Evolutionary conservation across 1,140 invertebrate species (phyloP), one percentile per base, ranked within the genome.

Genomic region (Drosophila pseudoobscura): DNA sequence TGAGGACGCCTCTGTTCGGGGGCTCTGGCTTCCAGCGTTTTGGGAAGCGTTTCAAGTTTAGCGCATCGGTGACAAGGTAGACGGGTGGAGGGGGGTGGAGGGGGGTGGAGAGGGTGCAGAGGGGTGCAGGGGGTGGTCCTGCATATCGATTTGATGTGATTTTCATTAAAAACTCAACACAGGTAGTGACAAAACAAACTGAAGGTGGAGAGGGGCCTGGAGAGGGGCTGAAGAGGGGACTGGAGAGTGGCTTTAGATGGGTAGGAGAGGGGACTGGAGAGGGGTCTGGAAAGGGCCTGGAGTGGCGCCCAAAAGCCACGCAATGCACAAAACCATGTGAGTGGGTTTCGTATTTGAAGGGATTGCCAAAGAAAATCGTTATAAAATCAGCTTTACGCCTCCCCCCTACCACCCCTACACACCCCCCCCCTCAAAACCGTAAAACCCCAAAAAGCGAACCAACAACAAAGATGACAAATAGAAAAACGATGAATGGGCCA

Each of bases 121-220:
- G 17, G 17, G 17, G 17, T 17, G 17, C 15, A 8, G 50, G 62
- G 77, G 69, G 75, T 66, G 51, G 51, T 74, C 65, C 59, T 65
- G 82, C 75, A 88, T 82, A 87, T 87, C 70, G 82, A 87, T 87
- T 87, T 78, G 82, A 87, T 82, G 83, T 74, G 78, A 87, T 87
- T 85, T 87, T 82, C 82, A 87, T 85, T 85, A 85, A 88, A 88
- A 78, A 78, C 80, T 63, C 75, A 85, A 55, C 71, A 66, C 75
- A 80, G 75, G 75, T 79, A 75, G 41, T 65, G 61, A 60, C 61
- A 84, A 63, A 66, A 78, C 69, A 72, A 66, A 57, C 46, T 59
- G 63, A 56, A 53, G 9, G 3, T 39, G 35, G 35, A 17, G 17
- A 17, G 17, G 17, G 17, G 17, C 0, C 15, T 15, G 15, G 0